Evolutionary conservation across 2,797 vertebrate genomes (phyloP).

Genomic region (Spea hammondii): DNA sequence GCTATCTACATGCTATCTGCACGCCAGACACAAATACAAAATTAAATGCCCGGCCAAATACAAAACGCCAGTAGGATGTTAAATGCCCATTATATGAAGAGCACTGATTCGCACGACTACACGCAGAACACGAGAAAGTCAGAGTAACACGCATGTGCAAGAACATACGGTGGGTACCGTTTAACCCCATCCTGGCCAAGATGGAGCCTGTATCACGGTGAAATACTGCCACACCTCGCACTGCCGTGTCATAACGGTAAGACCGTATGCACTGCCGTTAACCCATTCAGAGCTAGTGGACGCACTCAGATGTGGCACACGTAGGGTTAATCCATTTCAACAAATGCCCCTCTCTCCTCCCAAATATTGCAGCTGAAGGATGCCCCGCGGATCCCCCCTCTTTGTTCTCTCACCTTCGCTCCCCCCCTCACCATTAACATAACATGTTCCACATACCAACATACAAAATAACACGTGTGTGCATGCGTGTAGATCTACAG

Average conservation of each 20-base stretch:
- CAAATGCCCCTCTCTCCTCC: background rate
- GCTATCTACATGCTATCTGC: background rate
- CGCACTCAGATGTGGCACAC: background rate
- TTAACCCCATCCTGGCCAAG: slow-evolving; percentile 10
- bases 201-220: background rate
- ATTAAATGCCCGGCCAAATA: background rate
- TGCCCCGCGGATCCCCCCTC: background rate
- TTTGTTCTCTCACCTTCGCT: slow-evolving; percentile 35
- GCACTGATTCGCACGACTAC: background rate
- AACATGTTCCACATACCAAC: background rate
- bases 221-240: slow-evolving; percentile 23
- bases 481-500: background rate
- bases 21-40: background rate
- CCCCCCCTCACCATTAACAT: background rate
- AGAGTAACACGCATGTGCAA: background rate
- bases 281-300: background rate
- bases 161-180: background rate
- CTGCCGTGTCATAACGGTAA: slow-evolving; percentile 1
- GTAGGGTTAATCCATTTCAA: background rate
- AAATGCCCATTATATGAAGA: background rate
- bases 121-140: background rate
- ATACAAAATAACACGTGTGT: slow-evolving; percentile 11
- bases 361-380: background rate
- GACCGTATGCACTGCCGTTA: background rate
- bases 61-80: background rate